Evolutionary conservation across 2,888 invertebrate species (phyloP).

Genomic region (Pediacus dermestoides): DNA sequence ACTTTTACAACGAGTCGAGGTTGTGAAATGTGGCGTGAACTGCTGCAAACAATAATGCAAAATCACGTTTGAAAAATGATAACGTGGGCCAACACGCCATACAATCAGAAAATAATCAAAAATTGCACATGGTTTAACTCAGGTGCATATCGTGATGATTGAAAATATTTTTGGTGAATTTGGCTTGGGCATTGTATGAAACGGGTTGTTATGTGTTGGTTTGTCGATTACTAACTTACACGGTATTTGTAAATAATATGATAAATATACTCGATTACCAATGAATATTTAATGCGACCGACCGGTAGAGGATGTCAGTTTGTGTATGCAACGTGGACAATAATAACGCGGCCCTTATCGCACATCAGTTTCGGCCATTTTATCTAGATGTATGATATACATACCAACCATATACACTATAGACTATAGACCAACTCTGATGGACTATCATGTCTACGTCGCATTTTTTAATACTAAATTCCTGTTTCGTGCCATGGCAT

Average conservation of each 20-base stretch:
- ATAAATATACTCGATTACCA: not conserved
- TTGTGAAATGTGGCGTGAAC: constrained; percentile 11
- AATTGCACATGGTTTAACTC: constrained; percentile 45
- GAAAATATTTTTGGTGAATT: too few relatives aligned
- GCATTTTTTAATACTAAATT: too few relatives aligned
- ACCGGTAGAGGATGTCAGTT: constrained; percentile 5
- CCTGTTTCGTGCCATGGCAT: too few relatives aligned
- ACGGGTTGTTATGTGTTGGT: not conserved
- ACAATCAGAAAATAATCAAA: constrained; percentile 37
- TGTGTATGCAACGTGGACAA: constrained; percentile 1
- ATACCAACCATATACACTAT: too few relatives aligned
- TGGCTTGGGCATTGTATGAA: not conserved
- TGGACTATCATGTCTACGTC: too few relatives aligned
- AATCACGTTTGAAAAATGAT: constrained; percentile 17
- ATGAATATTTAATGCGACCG: constrained; percentile 4
- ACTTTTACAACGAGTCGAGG: constrained; percentile 10
- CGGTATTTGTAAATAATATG: constrained; percentile 2
- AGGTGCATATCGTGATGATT: constrained; percentile 26
- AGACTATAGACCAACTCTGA: too few relatives aligned
- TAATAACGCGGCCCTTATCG: constrained; percentile 2
- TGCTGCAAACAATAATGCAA: constrained; percentile 17
- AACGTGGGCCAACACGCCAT: constrained; percentile 31
- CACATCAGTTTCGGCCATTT: not conserved
- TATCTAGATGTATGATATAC: too few relatives aligned
- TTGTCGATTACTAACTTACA: not conserved